These are phyloP conservation scores for Melanotaenia parkinsoni DNA, from an alignment of 2,797 vertebrate genomes.

Conservation along the genomic window DNA sequence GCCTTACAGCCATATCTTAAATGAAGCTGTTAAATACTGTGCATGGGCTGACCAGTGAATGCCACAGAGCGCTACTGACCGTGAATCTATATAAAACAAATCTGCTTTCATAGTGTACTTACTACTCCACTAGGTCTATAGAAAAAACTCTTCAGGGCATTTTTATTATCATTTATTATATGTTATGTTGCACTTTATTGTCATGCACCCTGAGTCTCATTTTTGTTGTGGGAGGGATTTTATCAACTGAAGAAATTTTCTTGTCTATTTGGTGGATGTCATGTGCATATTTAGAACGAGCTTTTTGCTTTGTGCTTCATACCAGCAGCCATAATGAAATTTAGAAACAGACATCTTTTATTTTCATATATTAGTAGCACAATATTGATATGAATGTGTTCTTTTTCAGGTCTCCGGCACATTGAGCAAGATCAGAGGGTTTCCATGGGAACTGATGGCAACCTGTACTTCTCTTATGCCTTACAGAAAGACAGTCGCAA, in stretches of 20 bases:
- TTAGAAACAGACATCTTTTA: not conserved
- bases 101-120: constrained; percentile 16
- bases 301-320: not conserved
- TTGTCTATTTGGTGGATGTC: not conserved
- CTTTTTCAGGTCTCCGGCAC: constrained; percentile 87
- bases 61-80: constrained; percentile 41
- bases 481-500: constrained; percentile 87
- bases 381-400: constrained; percentile 28
- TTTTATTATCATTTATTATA: constrained; percentile 30
- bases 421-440: constrained; percentile 92
- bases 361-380: not conserved
- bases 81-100: constrained; percentile 45
- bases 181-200: constrained; percentile 16
- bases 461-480: constrained; percentile 94
- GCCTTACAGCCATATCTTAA: constrained; percentile 33
- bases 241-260: not conserved
- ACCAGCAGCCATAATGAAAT: not conserved
- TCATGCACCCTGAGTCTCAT: constrained; percentile 1
- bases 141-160: constrained; percentile 38
- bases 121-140: constrained; percentile 22
- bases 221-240: constrained; percentile 4
- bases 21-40: constrained; percentile 32
- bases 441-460: constrained; percentile 92
- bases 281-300: not conserved
- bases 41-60: constrained; percentile 20